Evolutionary conservation across 2,888 invertebrate genomes (phyloP), one percentile per base, ranked within the genome.

Genomic region (Lampropteryx suffumata): DNA sequence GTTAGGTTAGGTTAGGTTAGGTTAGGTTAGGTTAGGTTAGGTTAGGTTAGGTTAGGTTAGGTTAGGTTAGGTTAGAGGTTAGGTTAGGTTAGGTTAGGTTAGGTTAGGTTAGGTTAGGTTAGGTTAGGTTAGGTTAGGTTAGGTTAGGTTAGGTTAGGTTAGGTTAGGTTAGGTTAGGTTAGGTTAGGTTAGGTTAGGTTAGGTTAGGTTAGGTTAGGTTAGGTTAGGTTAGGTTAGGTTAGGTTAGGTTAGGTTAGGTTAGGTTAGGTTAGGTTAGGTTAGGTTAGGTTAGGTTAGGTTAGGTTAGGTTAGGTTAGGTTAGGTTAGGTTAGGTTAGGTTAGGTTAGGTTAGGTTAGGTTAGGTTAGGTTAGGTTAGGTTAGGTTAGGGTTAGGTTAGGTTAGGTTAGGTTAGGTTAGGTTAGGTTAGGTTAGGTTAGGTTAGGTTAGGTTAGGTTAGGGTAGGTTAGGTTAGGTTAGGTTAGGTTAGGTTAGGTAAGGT

Each of bases 401-500:
- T 43, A 43, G 43, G 43, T 43, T 34, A 43, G 32, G 47, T 47
- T 47, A 40, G 40, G 47, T 47, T 47, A 47, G 47, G 47, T 47
- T 47, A 47, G 47, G 47, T 47, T 47, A 47, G 40, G 47, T 47
- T 47, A 47, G 47, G 47, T 48, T 48, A 48, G 49, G 49, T 49
- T 49, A 49, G 48, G 50, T 44, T 50, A 50, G 44, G 50, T 50
- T 50, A 50, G 50, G 50, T 50, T 50, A 50, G 50, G 50, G 44
- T 50, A 50, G 50, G 50, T 50, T 59, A 56, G 56, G 57, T 55
- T 59, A 55, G 54, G 53, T 59, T 51, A 51, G 56, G 55, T 55
- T 55, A 58, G 54, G 58, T 61, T 59, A 51, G 53, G 60, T 59
- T 50, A 51, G 55, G 54, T 43, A 48, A 54, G 55, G 54, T 54